Base-by-base conservation (phyloP, 2,888 invertebrate genomes). In the Xylota sylvarum region DNA sequence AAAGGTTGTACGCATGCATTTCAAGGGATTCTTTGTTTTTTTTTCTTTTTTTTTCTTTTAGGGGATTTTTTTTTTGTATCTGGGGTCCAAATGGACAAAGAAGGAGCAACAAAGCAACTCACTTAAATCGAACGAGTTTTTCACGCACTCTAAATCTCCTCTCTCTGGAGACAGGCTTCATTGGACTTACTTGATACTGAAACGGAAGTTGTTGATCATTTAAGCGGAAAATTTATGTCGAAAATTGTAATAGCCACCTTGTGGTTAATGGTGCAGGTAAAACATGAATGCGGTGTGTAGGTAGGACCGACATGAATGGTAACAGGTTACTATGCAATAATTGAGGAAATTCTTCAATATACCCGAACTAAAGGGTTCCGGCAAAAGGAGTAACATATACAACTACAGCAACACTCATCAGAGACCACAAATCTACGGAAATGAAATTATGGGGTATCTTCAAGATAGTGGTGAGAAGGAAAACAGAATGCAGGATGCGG, bases 151-250 rank as follows among this genome's bases (percentile, higher is more conserved):
- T 4, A 4, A 6, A 17, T 23, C 12, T 37, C 14, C 35, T 64
- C 12, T 1, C 17, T 17, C 35, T 58, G n/a, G 62, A 70, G 76
- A 76, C 67, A 62, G 67, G 81, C 81, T 81, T 76, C 81, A 81
- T 69, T 81, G 76, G 17, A 46, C 32, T 32, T 37, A 6, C 10
- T 10, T 32, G n/a, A 7, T 7, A 32, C 7, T 30, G 55, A 64
- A 82, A 77, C 82, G 82, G 82, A 83, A 83, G 82, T 83, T 52
- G 77, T 77, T 82, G 77, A 40, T 70, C 70, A 58, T 82, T 82
- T 50, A 52, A 77, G 82, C 55, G 78, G 82, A 83, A 72, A 83
- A 83, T 77, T 58, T 72, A 77, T 83, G 78, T 72, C 72, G 65
- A 83, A 78, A 72, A 65, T 48, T 72, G 27, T 27, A 48, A 7